Percentiles rank a stretch among this genome's conserved stretches.
Evolutionary conservation across 2,888 invertebrate genomes (phyloP).

Genomic region (Apotomis betuletana): DNA sequence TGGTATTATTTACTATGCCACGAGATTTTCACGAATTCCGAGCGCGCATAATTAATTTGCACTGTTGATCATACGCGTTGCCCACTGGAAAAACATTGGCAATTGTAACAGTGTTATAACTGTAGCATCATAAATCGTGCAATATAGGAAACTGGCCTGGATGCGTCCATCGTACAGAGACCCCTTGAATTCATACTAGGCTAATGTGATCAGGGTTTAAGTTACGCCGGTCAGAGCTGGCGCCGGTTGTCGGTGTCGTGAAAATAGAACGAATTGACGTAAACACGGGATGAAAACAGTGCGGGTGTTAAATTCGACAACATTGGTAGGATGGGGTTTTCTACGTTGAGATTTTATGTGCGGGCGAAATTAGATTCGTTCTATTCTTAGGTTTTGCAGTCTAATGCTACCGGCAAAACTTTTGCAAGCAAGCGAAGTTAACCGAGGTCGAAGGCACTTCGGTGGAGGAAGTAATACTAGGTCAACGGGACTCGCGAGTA

Average conservation of each 20-base stretch:
- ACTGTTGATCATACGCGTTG: neutral
- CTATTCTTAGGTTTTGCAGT: no score
- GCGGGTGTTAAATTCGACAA: slow-evolving; percentile 25
- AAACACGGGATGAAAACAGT: slow-evolving; percentile 24
- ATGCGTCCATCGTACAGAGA: neutral
- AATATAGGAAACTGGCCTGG: slow-evolving; percentile 34
- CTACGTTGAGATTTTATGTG: no score
- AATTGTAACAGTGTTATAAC: slow-evolving; percentile 26
- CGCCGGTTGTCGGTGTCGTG: slow-evolving; percentile 24
- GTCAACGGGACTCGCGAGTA: no score
- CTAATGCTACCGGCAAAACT: no score
- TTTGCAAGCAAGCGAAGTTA: no score
- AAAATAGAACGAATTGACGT: slow-evolving; percentile 41
- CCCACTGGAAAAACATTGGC: slow-evolving; percentile 20
- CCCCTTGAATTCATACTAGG: neutral
- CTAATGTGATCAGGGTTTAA: neutral
- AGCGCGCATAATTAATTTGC: neutral
- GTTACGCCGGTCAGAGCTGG: slow-evolving; percentile 8
- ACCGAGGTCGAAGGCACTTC: no score
- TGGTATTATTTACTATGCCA: no score
- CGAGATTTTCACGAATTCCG: neutral
- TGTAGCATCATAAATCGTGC: slow-evolving; percentile 35
- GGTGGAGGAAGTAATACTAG: no score
- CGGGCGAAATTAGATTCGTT: neutral
- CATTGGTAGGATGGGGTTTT: neutral